Base-by-base conservation (phyloP, 2,888 invertebrate genomes). In the Cinara cedri region DNA sequence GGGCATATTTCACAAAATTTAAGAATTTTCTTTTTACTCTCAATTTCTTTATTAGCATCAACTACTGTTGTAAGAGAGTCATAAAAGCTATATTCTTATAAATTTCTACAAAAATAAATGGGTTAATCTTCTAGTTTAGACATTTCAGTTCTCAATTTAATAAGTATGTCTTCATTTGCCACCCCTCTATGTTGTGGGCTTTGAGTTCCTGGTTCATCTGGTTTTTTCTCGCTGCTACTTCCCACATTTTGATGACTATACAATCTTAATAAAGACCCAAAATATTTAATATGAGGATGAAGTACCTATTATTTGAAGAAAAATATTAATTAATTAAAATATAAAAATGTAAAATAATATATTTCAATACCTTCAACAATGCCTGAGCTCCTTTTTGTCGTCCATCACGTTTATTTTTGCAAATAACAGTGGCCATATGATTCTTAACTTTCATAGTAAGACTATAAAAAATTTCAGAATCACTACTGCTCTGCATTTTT, bases 331-430 rank as follows among this genome's bases (percentile, higher is more conserved):
- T 16, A 72, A 16, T 44, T 46, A 55, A 34, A 49, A 57, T 16
- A 8, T 14, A 51, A 9, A 14, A 13, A 21, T 26, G 2, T 16
- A 19, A n/a, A 70, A 34, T 51, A 51, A 34, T 19, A 54, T 51
- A 9, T 72, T 62, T 62, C 4, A 6, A 24, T 16, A 86, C 82
- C 60, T 94, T 93, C 60, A 98, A 87, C 83, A 98, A 95, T 9
- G 93, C 91, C 87, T 99, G 98, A 6, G 98, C 95, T 24, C 98
- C 98, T 83, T 93, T 88, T 85, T 99, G 98, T 85, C 98, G 98
- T 14, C 98, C 98, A 82, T 96, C 96, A 84, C 95, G 91, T 87
- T 98, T 98, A 87, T 98, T 98, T 86, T 94, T 93, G 86, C 97
- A 97, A 19, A 92, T 88, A 21, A 98, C 96, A 49, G 92, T 93